A percentile compares a stretch with the other conserved stretches of the same genome.
These are phyloP conservation scores for Pterostichus niger DNA, from an alignment of 2,888 invertebrate species.

Conservation along the genomic window DNA sequence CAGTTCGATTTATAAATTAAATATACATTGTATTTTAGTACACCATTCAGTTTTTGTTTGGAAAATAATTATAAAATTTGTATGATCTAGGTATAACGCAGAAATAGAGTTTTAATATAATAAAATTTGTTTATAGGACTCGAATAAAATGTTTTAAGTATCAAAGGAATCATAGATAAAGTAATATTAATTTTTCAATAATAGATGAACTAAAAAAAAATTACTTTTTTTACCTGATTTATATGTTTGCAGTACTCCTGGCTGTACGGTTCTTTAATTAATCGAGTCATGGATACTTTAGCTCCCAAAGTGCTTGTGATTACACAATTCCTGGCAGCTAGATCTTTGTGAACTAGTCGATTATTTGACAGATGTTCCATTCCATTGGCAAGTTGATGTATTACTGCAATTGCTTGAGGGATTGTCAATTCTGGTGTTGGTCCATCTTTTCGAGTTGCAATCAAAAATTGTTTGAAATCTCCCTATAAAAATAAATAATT, in stretches of 20 bases:
- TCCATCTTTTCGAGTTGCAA: conserved; percentile 81
- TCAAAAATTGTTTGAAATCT: conserved; percentile 93
- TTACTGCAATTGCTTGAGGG: conserved; percentile 84
- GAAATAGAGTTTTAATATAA: no score
- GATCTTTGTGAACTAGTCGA: conserved; percentile 92
- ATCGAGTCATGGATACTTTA: conserved; percentile 90
- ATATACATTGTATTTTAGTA: no score
- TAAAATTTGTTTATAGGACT: no score
- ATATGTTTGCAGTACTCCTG: conserved; percentile 93
- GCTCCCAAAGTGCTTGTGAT: conserved; percentile 90
- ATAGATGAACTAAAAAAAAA: no score
- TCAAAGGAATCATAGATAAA: no score
- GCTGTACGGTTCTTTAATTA: conserved; percentile 91
- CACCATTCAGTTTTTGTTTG: no score
- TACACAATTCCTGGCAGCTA: conserved; percentile 95
- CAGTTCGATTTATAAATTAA: no score
- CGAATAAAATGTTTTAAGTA: no score
- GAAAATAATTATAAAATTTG: no score
- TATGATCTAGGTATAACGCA: no score
- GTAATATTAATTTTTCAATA: no score
- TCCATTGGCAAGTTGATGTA: conserved; percentile 88
- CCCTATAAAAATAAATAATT: conserved; percentile 81
- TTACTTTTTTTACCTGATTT: conserved; percentile 81
- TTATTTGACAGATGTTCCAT: conserved; percentile 88
- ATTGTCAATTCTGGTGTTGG: conserved; percentile 82